Evolutionary conservation across 2,888 invertebrate genomes (phyloP).

Genomic region (Hydriomena furcata): DNA sequence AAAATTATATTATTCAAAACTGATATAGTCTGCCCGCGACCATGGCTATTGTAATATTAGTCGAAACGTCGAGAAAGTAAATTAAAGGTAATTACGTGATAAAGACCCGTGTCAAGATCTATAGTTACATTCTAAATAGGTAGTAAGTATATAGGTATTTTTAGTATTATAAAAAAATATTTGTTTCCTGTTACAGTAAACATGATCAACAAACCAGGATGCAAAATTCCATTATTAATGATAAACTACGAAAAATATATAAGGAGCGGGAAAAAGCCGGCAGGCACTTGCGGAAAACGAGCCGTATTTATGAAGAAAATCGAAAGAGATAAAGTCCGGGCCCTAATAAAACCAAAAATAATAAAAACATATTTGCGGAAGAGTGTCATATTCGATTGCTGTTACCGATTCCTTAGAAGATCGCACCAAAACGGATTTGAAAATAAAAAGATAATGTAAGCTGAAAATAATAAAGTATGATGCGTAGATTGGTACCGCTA

Average conservation of each 20-base stretch:
- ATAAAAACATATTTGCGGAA: slow-evolving; percentile 52
- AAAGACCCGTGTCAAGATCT: too few relatives aligned
- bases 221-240: slow-evolving; percentile 59
- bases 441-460: slow-evolving; percentile 43
- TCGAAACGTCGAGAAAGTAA: too few relatives aligned
- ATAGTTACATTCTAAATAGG: too few relatives aligned
- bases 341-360: slow-evolving; percentile 48
- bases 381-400: slow-evolving; percentile 53
- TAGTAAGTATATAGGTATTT: too few relatives aligned
- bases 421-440: slow-evolving; percentile 32
- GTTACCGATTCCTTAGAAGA: slow-evolving; percentile 56
- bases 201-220: slow-evolving; percentile 60
- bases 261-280: slow-evolving; percentile 32
- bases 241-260: slow-evolving; percentile 48
- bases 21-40: too few relatives aligned
- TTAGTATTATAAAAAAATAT: too few relatives aligned
- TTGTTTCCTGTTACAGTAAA: slow-evolving; percentile 45
- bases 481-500: too few relatives aligned
- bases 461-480: background rate
- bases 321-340: slow-evolving; percentile 47
- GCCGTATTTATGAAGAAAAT: slow-evolving; percentile 60
- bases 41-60: too few relatives aligned
- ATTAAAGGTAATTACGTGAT: too few relatives aligned
- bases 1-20: slow-evolving; percentile 4
- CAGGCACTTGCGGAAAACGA: slow-evolving; percentile 54